These are phyloP conservation scores for Brotula barbata DNA, from an alignment of 2,797 vertebrate species.

Conservation along the genomic window DNA sequence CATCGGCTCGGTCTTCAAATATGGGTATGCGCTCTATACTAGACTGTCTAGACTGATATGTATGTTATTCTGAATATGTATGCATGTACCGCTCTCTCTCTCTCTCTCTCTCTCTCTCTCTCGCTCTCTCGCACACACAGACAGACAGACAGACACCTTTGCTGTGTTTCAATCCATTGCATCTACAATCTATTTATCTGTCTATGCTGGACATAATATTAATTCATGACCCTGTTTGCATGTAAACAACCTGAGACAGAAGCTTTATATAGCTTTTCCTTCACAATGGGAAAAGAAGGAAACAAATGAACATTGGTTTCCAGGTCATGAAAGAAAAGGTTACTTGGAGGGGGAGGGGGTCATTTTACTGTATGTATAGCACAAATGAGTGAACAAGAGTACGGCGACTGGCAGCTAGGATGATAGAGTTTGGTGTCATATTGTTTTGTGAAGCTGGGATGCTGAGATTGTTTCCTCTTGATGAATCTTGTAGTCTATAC, in stretches of 20 bases:
- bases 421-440: too few relatives aligned
- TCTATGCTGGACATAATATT: background rate
- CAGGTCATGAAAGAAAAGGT: slow-evolving; percentile 49
- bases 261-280: slow-evolving; percentile 59
- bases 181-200: too few relatives aligned
- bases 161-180: too few relatives aligned
- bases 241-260: slow-evolving; percentile 36
- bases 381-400: slow-evolving; percentile 5
- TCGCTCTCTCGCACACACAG: too few relatives aligned
- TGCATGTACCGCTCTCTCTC: too few relatives aligned
- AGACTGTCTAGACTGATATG: too few relatives aligned
- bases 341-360: slow-evolving; percentile 13
- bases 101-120: too few relatives aligned
- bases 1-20: slow-evolving; percentile 30
- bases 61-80: too few relatives aligned
- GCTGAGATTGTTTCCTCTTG: background rate
- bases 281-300: slow-evolving; percentile 39
- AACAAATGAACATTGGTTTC: slow-evolving; percentile 45
- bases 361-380: slow-evolving; percentile 6
- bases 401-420: background rate
- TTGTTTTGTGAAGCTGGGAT: background rate
- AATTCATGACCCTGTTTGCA: too few relatives aligned
- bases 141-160: too few relatives aligned
- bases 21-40: too few relatives aligned
- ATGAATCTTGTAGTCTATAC: slow-evolving; percentile 10